Evolutionary conservation across 2,797 vertebrate genomes (phyloP).

Genomic region (Rhinoraja longicauda): DNA sequence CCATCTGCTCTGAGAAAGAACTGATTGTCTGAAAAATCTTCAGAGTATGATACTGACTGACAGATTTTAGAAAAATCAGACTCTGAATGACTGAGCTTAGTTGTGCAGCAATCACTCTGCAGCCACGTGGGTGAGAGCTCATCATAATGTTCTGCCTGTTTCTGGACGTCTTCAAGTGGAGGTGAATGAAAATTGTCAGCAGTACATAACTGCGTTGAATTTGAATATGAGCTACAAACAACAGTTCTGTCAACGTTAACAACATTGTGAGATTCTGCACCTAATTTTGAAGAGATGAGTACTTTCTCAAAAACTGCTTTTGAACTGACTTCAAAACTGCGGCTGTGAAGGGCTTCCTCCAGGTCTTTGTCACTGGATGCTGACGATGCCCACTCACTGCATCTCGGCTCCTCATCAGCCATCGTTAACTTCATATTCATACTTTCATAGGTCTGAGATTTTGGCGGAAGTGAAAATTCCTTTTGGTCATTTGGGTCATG

Average conservation of each 20-base stretch:
- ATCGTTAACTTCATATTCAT: constrained; percentile 86
- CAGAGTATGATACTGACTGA: constrained; percentile 80
- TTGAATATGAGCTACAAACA: constrained; percentile 64
- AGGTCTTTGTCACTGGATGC: constrained; percentile 87
- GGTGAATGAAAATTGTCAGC: constrained; percentile 55
- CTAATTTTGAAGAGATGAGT: constrained; percentile 64
- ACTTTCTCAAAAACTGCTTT: constrained; percentile 75
- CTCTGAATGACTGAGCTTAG: constrained; percentile 92
- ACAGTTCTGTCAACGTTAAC: constrained; percentile 60
- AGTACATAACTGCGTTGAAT: constrained; percentile 62
- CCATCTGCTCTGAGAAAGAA: constrained; percentile 84
- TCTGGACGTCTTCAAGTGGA: constrained; percentile 67
- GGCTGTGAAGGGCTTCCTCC: constrained; percentile 78
- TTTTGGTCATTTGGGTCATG: constrained; percentile 81
- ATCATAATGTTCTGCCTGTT: constrained; percentile 69
- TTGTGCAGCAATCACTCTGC: constrained; percentile 85
- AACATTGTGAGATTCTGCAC: constrained; percentile 50
- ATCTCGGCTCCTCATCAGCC: constrained; percentile 71
- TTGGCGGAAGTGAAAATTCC: constrained; percentile 76
- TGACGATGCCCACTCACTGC: constrained; percentile 78
- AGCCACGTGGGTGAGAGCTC: constrained; percentile 82
- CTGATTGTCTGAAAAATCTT: constrained; percentile 92
- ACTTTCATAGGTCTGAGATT: constrained; percentile 93
- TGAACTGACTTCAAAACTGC: constrained; percentile 80
- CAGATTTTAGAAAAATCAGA: constrained; percentile 97